Evolutionary conservation across 2,888 invertebrate species (phyloP).

Genomic region (Eumacrocentrus americanus): DNA sequence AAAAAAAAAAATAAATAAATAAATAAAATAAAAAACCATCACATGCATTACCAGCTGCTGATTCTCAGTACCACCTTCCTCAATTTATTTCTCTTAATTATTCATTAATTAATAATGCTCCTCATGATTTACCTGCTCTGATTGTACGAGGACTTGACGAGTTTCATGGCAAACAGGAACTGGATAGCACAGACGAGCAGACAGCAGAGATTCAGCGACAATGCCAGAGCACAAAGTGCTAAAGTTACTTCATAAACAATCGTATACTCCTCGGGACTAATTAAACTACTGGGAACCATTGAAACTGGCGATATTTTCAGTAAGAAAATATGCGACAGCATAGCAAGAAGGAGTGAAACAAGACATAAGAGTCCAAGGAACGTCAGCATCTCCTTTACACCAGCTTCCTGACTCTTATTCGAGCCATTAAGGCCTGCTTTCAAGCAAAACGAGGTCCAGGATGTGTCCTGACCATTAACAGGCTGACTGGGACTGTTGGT

Average conservation of each 20-base stretch:
- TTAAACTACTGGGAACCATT: slow-evolving; percentile 63
- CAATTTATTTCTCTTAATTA: background rate
- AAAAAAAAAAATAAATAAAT: too few relatives aligned
- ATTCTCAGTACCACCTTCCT: too few relatives aligned
- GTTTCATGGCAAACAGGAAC: slow-evolving; percentile 91
- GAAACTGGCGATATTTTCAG: slow-evolving; percentile 81
- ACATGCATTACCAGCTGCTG: too few relatives aligned
- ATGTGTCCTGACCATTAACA: slow-evolving; percentile 51
- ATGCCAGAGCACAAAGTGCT: slow-evolving; percentile 85
- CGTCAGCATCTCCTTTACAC: slow-evolving; percentile 80
- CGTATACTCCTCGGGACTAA: slow-evolving; percentile 79
- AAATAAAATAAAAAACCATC: too few relatives aligned
- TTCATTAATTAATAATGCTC: background rate
- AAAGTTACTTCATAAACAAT: slow-evolving; percentile 91
- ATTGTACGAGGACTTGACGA: slow-evolving; percentile 80
- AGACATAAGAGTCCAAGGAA: slow-evolving; percentile 85
- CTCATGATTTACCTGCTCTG: slow-evolving; percentile 52
- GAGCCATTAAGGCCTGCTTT: slow-evolving; percentile 27
- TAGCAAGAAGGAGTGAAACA: slow-evolving; percentile 81
- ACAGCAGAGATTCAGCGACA: slow-evolving; percentile 89
- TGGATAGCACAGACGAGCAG: slow-evolving; percentile 92
- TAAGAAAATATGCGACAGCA: slow-evolving; percentile 83
- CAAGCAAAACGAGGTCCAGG: slow-evolving; percentile 51
- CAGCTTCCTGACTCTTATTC: slow-evolving; percentile 63
- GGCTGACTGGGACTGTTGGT: slow-evolving; percentile 50